Conservation (phyloP, 2,113 vertebrate genomes). For the Pangasianodon hypophthalmus region DNA sequence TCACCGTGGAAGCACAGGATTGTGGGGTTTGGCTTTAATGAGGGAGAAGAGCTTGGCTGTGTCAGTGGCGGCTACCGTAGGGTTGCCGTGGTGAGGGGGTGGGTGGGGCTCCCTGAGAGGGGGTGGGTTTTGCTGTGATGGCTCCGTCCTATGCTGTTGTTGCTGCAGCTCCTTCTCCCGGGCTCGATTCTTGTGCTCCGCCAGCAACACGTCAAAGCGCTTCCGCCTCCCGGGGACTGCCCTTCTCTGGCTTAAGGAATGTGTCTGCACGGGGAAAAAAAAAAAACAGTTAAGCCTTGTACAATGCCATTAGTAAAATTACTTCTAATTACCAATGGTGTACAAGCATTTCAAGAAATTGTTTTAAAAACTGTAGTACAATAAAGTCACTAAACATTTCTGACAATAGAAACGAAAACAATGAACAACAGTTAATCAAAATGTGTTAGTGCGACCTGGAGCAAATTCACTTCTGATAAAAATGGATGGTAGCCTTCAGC, state of each 20-base stretch:
- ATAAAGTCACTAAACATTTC: not conserved
- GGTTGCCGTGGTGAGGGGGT: slow-evolving; percentile 81
- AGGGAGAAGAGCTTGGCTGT: slow-evolving; percentile 87
- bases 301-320: not conserved
- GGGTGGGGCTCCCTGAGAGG: slow-evolving; percentile 98
- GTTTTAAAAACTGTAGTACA: not conserved
- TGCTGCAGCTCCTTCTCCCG: slow-evolving; percentile 93
- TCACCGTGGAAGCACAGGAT: slow-evolving; percentile 96
- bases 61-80: slow-evolving; percentile 74
- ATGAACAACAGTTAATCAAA: not conserved
- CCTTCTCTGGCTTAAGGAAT: slow-evolving; percentile 99
- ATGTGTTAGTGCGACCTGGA: not conserved
- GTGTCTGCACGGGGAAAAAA: slow-evolving; percentile 78
- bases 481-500: not conserved
- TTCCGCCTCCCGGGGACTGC: slow-evolving; percentile 97
- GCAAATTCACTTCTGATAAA: not conserved
- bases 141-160: slow-evolving; percentile 84
- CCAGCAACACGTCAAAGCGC: slow-evolving; percentile 93
- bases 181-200: slow-evolving; percentile 96
- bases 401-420: not conserved
- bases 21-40: slow-evolving; percentile 92
- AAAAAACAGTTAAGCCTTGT: not conserved
- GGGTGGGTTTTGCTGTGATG: slow-evolving; percentile 83
- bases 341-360: not conserved
- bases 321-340: not conserved